Evolutionary conservation across 2,113 vertebrate genomes (phyloP).

Genomic region (Panthera uncia): DNA sequence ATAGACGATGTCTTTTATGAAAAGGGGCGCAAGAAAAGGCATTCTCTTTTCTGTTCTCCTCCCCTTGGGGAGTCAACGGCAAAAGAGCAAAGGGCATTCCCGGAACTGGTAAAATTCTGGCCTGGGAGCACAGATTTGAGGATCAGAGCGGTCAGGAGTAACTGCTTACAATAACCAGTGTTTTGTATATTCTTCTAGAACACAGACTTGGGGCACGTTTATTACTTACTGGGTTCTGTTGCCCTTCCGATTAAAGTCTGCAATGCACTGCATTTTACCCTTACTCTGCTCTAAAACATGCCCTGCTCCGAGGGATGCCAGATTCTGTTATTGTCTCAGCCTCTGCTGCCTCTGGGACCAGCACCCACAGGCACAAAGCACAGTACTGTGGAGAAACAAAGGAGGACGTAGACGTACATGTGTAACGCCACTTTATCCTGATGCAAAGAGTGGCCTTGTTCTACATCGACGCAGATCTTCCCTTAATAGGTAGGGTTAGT

Average conservation of each 20-base stretch:
- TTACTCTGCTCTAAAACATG: neutral
- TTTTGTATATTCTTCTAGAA: neutral
- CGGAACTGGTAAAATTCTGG: too few relatives aligned
- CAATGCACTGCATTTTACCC: accelerated
- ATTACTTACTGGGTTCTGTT: accelerated
- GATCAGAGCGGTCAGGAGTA: neutral
- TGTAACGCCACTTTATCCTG: accelerated
- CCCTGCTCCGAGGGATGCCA: neutral
- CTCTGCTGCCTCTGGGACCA: neutral
- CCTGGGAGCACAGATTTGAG: neutral
- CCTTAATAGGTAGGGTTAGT: accelerated
- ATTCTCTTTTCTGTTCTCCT: neutral
- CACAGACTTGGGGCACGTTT: too few relatives aligned
- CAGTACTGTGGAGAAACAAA: too few relatives aligned
- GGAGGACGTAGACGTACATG: accelerated
- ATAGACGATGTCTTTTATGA: neutral
- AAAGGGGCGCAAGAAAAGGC: neutral
- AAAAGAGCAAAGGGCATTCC: neutral
- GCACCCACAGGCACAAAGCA: accelerated
- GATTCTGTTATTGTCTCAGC: accelerated
- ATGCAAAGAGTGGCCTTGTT: accelerated
- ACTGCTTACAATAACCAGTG: accelerated
- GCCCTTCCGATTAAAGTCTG: accelerated
- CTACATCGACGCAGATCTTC: accelerated
- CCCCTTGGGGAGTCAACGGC: accelerated